phyloP scores from a whole-genome alignment of 2,888 invertebrate species.

The Polyploca ridens region DNA sequence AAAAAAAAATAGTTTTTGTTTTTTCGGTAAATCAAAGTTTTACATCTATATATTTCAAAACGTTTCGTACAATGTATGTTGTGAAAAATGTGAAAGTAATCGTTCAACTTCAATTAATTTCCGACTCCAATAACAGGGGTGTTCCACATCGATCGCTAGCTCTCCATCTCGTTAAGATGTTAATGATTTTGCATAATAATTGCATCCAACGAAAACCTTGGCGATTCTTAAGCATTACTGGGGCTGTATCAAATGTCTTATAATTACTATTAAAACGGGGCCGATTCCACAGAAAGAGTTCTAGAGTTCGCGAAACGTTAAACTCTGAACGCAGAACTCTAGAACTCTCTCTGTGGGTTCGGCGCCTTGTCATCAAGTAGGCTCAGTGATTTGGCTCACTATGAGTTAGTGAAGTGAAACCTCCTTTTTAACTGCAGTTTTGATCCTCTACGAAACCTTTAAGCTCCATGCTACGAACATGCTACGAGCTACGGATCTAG shows the following conservation, averaged over 20 bases:
- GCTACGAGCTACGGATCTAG: background rate
- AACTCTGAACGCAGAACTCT: no score
- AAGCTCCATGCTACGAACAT: background rate
- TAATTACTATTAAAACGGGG: slow-evolving; percentile 21
- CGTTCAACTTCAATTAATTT: slow-evolving; percentile 14
- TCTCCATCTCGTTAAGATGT: slow-evolving; percentile 67
- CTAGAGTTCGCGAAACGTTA: no score
- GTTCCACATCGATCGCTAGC: slow-evolving; percentile 52
- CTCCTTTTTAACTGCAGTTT: background rate
- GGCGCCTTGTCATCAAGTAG: no score
- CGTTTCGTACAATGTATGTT: no score
- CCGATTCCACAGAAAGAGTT: background rate
- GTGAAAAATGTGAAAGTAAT: background rate
- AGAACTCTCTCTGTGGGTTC: background rate
- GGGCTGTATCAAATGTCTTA: slow-evolving; percentile 34
- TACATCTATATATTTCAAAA: no score
- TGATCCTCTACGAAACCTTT: background rate
- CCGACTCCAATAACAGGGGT: slow-evolving; percentile 37
- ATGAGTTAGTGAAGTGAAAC: no score
- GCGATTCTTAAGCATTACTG: slow-evolving; percentile 23
- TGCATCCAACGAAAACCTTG: slow-evolving; percentile 50
- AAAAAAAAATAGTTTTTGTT: no score
- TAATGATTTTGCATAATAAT: slow-evolving; percentile 79
- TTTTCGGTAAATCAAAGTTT: no score
- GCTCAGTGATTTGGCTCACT: no score